Percentiles rank a stretch among this genome's conserved stretches.
Evolutionary conservation across 2,113 vertebrate species (phyloP).

Genomic region (Cephalopterus ornatus): DNA sequence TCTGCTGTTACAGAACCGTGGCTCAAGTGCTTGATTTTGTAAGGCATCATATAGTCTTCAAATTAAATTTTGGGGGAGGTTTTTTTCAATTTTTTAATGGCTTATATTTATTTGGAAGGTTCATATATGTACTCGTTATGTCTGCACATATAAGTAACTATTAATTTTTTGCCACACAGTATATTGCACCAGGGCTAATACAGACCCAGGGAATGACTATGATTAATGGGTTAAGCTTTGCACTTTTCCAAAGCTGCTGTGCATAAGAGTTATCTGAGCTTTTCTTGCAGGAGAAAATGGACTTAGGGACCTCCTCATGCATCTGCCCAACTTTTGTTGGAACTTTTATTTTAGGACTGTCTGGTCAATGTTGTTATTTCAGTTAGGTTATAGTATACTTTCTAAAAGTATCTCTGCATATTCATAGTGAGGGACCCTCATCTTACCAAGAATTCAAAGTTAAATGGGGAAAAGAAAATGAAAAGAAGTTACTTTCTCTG

Average conservation of each 20-base stretch:
- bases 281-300: not conserved
- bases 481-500: not conserved
- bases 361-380: not conserved
- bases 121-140: not conserved
- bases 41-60: not conserved
- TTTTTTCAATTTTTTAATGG: not conserved
- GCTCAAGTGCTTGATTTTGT: not conserved
- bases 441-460: not conserved
- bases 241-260: not conserved
- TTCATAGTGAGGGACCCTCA: not conserved
- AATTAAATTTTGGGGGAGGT: not conserved
- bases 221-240: not conserved
- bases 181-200: not conserved
- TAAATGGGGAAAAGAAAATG: not conserved
- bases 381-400: not conserved
- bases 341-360: not conserved
- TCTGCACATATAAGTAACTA: not conserved
- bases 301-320: not conserved
- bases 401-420: not conserved
- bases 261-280: not conserved
- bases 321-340: not conserved
- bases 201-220: not conserved
- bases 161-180: not conserved
- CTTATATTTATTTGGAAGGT: not conserved
- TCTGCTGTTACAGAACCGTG: not conserved